A percentile compares a stretch with the other conserved stretches of the same genome.
Evolutionary conservation across 64 coral and sea anemone genomes (phyloP).

Genomic region (Pocillopora verrucosa): DNA sequence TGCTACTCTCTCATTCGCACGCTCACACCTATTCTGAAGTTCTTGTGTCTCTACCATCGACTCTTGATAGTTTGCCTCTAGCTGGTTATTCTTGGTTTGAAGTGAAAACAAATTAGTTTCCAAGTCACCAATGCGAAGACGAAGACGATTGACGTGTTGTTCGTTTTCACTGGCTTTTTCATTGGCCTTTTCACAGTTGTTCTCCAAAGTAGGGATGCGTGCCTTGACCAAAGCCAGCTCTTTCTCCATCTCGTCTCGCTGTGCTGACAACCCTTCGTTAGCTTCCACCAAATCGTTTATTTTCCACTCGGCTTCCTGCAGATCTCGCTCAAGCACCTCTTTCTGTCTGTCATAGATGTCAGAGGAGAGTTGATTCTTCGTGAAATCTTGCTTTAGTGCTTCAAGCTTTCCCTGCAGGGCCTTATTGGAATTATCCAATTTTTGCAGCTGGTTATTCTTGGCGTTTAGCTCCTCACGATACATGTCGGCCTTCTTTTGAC

Average conservation of each 20-base stretch:
- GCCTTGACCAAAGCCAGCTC: constrained; percentile 60
- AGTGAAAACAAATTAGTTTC: constrained; percentile 78
- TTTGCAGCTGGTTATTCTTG: constrained; percentile 71
- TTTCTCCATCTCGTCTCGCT: constrained; percentile 80
- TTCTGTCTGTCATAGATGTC: constrained; percentile 72
- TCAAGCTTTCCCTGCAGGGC: constrained; percentile 75
- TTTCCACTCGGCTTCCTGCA: constrained; percentile 68
- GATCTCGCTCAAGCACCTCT: constrained; percentile 57
- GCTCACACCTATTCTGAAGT: constrained; percentile 44
- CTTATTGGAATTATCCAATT: constrained; percentile 75
- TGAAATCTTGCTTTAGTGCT: constrained; percentile 68
- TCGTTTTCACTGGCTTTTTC: constrained; percentile 75
- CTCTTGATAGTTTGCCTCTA: constrained; percentile 69
- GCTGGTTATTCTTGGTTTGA: constrained; percentile 59
- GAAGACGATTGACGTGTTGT: constrained; percentile 57
- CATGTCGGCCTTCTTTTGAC: constrained; percentile 73
- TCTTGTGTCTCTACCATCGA: constrained; percentile 41
- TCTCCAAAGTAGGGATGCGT: constrained; percentile 60
- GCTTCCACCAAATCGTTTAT: constrained; percentile 79
- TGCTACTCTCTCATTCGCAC: constrained; percentile 16
- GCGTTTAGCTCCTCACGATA: constrained; percentile 67
- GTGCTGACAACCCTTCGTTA: constrained; percentile 45
- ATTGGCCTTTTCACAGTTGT: constrained; percentile 69
- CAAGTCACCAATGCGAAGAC: constrained; percentile 57
- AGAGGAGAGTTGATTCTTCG: constrained; percentile 78